A percentile compares a stretch with the other conserved stretches of the same genome.
Conservation (phyloP, 2,888 invertebrate species). For the Melanchra persicariae region DNA sequence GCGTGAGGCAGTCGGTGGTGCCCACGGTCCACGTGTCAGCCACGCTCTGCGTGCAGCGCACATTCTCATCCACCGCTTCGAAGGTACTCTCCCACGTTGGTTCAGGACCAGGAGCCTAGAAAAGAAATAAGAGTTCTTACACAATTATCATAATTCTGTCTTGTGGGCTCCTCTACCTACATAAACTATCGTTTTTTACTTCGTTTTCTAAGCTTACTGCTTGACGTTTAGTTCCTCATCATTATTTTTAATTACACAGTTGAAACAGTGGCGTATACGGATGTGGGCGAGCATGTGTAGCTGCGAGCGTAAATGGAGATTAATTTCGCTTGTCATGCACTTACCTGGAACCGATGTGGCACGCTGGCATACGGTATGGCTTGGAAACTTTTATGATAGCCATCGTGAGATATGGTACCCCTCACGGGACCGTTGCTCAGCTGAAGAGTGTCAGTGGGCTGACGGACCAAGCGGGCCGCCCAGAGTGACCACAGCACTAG, state of each 20-base stretch:
- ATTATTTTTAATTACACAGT: background rate
- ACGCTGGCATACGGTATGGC: constrained; percentile 82
- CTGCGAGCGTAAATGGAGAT: background rate
- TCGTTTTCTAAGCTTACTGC: background rate
- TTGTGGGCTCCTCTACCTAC: too few species aligned
- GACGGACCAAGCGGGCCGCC: constrained; percentile 80
- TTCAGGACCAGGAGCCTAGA: constrained; percentile 81
- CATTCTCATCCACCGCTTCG: constrained; percentile 80
- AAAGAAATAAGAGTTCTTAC: too few species aligned
- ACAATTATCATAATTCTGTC: too few species aligned
- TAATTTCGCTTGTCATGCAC: background rate
- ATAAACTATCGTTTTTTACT: background rate
- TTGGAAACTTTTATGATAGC: constrained; percentile 74
- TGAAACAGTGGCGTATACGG: background rate
- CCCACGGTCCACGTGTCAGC: constrained; percentile 68
- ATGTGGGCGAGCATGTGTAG: background rate
- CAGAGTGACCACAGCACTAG: constrained; percentile 84
- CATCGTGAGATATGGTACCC: constrained; percentile 76
- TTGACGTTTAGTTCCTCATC: background rate
- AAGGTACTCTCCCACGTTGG: constrained; percentile 79
- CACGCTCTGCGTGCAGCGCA: constrained; percentile 77
- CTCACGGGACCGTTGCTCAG: constrained; percentile 77
- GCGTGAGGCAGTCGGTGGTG: constrained; percentile 76
- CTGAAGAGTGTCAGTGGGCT: constrained; percentile 75
- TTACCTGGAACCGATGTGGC: constrained; percentile 78